phyloP scores from a whole-genome alignment of 1,140 invertebrate genomes.

The Cylas formicarius region DNA sequence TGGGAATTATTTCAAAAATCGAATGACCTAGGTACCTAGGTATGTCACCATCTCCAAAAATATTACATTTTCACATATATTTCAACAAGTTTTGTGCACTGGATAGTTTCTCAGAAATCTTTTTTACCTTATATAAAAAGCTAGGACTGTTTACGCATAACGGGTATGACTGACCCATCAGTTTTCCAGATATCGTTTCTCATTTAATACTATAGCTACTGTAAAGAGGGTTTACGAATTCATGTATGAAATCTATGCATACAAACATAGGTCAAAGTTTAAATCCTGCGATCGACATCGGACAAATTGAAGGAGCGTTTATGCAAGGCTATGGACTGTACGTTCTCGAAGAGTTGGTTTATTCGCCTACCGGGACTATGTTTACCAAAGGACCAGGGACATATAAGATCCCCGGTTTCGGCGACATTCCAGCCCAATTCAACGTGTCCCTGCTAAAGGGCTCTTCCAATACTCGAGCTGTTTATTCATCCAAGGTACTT shows the following conservation, averaged over 20 bases:
- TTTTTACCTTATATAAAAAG: no score
- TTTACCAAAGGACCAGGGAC: slow-evolving; percentile 77
- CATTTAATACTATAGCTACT: no score
- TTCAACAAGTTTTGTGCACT: no score
- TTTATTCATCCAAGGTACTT: slow-evolving; percentile 87
- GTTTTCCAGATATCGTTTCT: no score
- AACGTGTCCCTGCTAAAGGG: slow-evolving; percentile 86
- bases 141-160: no score
- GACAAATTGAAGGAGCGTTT: slow-evolving; percentile 90
- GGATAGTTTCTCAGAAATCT: no score
- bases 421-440: slow-evolving; percentile 83
- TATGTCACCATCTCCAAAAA: no score
- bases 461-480: slow-evolving; percentile 75
- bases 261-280: slow-evolving; percentile 73
- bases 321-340: slow-evolving; percentile 89
- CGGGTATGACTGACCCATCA: no score
- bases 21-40: no score
- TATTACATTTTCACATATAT: no score
- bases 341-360: slow-evolving; percentile 80
- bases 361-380: slow-evolving; percentile 71
- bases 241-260: no score
- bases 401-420: slow-evolving; percentile 88
- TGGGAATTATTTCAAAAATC: no score
- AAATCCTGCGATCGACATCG: slow-evolving; percentile 93
- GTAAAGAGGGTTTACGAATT: background rate